Conservation (phyloP, 2,888 invertebrate species). For the Spodoptera exigua region DNA sequence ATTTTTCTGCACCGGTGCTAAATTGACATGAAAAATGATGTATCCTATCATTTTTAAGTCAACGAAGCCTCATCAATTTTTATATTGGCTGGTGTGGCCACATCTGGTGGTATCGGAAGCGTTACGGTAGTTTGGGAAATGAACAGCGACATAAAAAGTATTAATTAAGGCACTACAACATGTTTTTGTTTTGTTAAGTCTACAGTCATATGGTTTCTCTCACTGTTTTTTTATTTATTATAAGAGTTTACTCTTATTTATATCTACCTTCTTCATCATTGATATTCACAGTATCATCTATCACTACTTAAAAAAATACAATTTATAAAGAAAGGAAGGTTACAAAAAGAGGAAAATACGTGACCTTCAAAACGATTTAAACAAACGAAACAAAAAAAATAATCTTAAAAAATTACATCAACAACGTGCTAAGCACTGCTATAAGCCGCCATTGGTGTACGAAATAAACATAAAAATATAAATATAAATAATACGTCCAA, state of each 20-base stretch:
- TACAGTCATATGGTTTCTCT: too few species aligned
- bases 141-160: background rate
- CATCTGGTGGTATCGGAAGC: conserved; percentile 4
- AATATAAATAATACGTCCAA: conserved; percentile 45
- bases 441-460: conserved; percentile 13
- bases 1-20: conserved; percentile 15
- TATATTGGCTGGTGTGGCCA: conserved; percentile 10
- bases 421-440: conserved; percentile 15
- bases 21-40: conserved; percentile 50
- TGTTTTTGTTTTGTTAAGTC: too few species aligned
- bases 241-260: too few species aligned
- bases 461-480: conserved; percentile 43
- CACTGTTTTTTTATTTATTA: too few species aligned
- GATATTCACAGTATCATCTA: too few species aligned
- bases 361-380: background rate
- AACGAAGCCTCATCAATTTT: conserved; percentile 27
- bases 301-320: too few species aligned
- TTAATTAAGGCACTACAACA: background rate
- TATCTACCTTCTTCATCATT: too few species aligned
- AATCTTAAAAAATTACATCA: conserved; percentile 19
- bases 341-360: too few species aligned
- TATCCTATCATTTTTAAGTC: conserved; percentile 25
- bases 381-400: conserved; percentile 12
- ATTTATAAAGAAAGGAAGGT: too few species aligned
- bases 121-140: background rate